Evolutionary conservation across 2,888 invertebrate genomes (phyloP).

Genomic region (Argynnis bischoffii): DNA sequence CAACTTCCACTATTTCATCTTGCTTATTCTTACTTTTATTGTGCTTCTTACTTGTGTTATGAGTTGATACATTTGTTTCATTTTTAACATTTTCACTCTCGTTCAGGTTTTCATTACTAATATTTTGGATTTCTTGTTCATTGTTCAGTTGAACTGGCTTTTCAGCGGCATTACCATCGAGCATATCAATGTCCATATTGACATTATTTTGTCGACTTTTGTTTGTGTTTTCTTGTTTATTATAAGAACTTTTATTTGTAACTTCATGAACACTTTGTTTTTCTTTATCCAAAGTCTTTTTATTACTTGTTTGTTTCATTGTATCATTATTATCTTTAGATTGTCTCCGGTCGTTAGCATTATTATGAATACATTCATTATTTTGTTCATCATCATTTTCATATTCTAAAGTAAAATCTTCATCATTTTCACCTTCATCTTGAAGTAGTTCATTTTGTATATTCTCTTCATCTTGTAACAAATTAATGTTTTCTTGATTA

Average conservation of each 20-base stretch:
- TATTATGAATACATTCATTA: slow-evolving; percentile 12
- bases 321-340: slow-evolving; percentile 19
- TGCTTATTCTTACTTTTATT: slow-evolving; percentile 31
- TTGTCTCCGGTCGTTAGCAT: not conserved
- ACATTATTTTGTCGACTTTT: not conserved
- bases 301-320: not conserved
- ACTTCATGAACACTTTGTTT: not conserved
- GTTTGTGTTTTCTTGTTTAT: slow-evolving; percentile 1
- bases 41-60: slow-evolving; percentile 38
- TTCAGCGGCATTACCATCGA: slow-evolving; percentile 1
- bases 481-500: not conserved
- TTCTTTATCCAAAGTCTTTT: not conserved
- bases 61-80: slow-evolving; percentile 10
- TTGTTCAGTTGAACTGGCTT: slow-evolving; percentile 12
- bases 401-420: slow-evolving; percentile 39
- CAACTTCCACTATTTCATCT: slow-evolving; percentile 9
- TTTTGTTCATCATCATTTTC: slow-evolving; percentile 35
- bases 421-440: slow-evolving; percentile 29
- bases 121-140: slow-evolving; percentile 19
- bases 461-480: not conserved
- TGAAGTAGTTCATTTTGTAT: slow-evolving; percentile 11
- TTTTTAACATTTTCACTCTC: slow-evolving; percentile 18
- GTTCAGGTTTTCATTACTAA: slow-evolving; percentile 25
- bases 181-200: not conserved
- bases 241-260: not conserved